Evolutionary conservation across 1,140 invertebrate genomes (phyloP).

Genomic region (Drosophila takahashii): DNA sequence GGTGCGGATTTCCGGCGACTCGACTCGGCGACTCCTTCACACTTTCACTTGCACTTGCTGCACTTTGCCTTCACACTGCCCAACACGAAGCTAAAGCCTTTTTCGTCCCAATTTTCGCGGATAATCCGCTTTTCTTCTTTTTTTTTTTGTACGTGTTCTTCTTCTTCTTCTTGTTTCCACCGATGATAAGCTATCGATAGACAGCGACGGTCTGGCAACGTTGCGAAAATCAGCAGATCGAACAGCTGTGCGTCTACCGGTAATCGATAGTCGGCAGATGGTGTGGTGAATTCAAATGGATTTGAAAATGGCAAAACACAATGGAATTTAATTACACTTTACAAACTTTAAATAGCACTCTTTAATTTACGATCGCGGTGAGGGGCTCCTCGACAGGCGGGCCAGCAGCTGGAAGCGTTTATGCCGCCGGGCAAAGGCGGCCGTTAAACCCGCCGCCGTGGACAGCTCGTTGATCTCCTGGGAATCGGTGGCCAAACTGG

Average conservation of each 20-base stretch:
- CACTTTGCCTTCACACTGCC: neutral
- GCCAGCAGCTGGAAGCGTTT: neutral
- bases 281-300: too few species aligned
- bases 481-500: neutral
- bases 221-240: neutral
- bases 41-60: neutral
- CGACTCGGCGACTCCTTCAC: neutral
- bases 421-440: neutral
- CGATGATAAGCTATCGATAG: too few species aligned
- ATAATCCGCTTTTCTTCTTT: neutral
- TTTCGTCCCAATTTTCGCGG: neutral
- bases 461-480: neutral
- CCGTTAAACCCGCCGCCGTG: neutral
- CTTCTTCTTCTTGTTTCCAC: too few species aligned
- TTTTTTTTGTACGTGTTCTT: neutral
- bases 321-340: neutral
- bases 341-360: neutral
- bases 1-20: neutral
- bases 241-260: neutral
- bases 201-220: neutral
- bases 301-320: neutral
- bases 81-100: neutral
- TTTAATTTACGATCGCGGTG: neutral
- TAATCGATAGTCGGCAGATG: neutral
- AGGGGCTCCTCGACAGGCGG: neutral